These are phyloP conservation scores for Stictonetta naevosa DNA, from an alignment of 2,113 vertebrate genomes.

Conservation along the genomic window DNA sequence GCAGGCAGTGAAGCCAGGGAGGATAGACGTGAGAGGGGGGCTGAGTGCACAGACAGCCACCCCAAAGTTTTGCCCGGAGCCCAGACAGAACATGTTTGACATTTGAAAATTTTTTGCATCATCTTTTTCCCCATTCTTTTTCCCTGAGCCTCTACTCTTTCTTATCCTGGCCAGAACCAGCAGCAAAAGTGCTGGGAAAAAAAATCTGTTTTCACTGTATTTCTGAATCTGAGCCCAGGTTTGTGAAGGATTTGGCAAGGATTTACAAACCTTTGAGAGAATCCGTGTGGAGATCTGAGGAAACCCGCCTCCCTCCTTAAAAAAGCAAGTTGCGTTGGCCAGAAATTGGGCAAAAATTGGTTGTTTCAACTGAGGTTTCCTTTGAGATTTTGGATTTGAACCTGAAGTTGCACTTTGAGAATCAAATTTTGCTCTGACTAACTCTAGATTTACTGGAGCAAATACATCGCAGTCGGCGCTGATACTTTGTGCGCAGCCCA, in stretches of 20 bases:
- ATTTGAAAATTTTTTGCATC: slow-evolving; percentile 50
- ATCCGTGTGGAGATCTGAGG: slow-evolving; percentile 63
- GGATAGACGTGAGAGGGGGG: background rate
- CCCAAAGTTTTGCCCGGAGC: background rate
- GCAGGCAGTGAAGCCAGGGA: background rate
- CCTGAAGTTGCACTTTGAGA: slow-evolving; percentile 35
- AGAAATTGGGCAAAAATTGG: slow-evolving; percentile 58
- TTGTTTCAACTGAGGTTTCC: slow-evolving; percentile 37
- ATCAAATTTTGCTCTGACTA: slow-evolving; percentile 33
- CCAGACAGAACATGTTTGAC: slow-evolving; percentile 31
- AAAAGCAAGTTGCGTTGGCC: slow-evolving; percentile 45
- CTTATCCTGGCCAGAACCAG: slow-evolving; percentile 53
- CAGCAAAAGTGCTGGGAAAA: background rate
- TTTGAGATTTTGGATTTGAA: slow-evolving; percentile 63
- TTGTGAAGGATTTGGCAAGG: slow-evolving; percentile 67
- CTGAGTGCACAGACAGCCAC: background rate
- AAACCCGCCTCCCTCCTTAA: slow-evolving; percentile 42
- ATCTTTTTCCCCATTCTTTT: slow-evolving; percentile 36
- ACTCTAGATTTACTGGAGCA: slow-evolving; percentile 32
- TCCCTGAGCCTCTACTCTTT: slow-evolving; percentile 12
- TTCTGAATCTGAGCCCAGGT: slow-evolving; percentile 69
- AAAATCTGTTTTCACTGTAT: slow-evolving; percentile 63
- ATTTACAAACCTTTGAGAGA: slow-evolving; percentile 67
- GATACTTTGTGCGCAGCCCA: background rate
- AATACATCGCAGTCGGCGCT: background rate